A percentile compares a stretch with the other conserved stretches of the same genome.
These are phyloP conservation scores for Macroglossus sobrinus DNA, from an alignment of 2,113 vertebrate genomes.

Conservation along the genomic window DNA sequence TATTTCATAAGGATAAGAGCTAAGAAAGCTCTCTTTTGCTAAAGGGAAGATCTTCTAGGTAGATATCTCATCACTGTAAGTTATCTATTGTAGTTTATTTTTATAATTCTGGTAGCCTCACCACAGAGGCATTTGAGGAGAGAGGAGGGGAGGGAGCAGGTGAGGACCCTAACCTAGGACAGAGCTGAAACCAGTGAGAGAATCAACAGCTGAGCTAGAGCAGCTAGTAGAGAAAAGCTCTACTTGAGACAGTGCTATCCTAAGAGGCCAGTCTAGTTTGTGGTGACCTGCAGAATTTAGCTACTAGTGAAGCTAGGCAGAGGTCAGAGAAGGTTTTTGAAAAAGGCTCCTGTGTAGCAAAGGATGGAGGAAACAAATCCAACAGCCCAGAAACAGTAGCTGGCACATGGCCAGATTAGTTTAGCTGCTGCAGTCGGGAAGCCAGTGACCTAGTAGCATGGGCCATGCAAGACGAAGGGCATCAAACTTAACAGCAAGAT, in stretches of 20 bases:
- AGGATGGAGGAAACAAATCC: background rate
- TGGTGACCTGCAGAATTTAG: background rate
- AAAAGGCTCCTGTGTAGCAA: background rate
- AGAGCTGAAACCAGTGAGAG: background rate
- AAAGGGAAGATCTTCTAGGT: background rate
- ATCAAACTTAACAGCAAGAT: background rate
- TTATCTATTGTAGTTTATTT: background rate
- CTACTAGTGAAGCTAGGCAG: background rate
- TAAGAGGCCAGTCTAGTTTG: background rate
- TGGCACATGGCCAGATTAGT: background rate
- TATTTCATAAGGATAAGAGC: background rate
- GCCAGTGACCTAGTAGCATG: background rate
- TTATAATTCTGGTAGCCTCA: background rate
- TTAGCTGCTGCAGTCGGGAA: background rate
- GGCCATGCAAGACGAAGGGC: background rate
- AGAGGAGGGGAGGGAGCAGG: background rate
- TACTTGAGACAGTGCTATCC: background rate
- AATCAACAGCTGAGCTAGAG: background rate
- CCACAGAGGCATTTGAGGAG: background rate
- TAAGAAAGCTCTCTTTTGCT: background rate
- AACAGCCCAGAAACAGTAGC: background rate
- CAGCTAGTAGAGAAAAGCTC: background rate
- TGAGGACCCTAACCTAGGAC: background rate
- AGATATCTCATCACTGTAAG: background rate
- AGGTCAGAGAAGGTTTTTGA: background rate